A percentile compares a stretch with the other conserved stretches of the same genome.
Conservation (phyloP, 2,113 vertebrate genomes). For the Gulo gulo region DNA sequence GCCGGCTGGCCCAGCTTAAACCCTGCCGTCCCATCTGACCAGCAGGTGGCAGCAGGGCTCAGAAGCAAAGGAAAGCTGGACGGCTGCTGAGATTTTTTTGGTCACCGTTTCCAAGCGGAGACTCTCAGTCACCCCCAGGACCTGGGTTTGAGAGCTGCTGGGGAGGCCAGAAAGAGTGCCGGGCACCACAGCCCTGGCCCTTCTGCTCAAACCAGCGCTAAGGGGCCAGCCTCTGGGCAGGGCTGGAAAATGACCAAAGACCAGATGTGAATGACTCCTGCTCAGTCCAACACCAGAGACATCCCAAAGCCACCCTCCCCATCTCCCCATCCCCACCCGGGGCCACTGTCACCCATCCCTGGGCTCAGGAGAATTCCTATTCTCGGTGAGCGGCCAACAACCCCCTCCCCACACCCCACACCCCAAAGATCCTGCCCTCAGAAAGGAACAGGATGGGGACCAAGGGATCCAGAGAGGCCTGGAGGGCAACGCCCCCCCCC, state of each 20-base stretch:
- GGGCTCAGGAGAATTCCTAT: not conserved
- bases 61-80: not conserved
- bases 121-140: not conserved
- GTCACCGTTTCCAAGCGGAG: not conserved
- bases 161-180: not conserved
- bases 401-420: not conserved
- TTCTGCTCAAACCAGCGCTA: too few species aligned
- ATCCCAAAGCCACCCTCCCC: not conserved
- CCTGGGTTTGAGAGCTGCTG: not conserved
- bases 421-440: not conserved
- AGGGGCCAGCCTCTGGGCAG: not conserved
- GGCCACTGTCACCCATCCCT: not conserved
- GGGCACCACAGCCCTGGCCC: not conserved
- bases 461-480: not conserved
- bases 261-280: not conserved
- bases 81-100: not conserved
- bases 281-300: not conserved
- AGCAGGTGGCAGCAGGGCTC: not conserved
- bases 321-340: not conserved
- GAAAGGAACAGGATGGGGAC: not conserved
- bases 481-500: not conserved
- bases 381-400: too few species aligned
- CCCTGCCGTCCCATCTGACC: not conserved
- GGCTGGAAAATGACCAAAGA: not conserved
- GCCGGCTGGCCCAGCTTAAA: not conserved